A percentile compares a stretch with the other conserved stretches of the same genome.
Evolutionary conservation across 2,113 vertebrate genomes (phyloP).

Genomic region (Rhynchomys soricoides): DNA sequence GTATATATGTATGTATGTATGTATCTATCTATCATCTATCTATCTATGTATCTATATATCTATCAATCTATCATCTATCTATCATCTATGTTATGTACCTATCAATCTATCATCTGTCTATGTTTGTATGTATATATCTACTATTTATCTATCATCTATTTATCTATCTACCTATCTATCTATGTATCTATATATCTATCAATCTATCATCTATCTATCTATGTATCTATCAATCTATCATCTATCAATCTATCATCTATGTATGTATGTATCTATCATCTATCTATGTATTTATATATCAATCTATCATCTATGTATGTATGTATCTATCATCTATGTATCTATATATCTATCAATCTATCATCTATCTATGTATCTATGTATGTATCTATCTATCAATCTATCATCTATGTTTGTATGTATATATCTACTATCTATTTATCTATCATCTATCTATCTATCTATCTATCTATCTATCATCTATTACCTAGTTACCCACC

Average conservation of each 20-base stretch:
- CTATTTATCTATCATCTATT: background rate
- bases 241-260: background rate
- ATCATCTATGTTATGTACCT: background rate
- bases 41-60: background rate
- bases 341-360: background rate
- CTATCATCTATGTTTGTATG: too few species aligned
- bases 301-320: background rate
- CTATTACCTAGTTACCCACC: background rate
- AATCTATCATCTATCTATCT: too few species aligned
- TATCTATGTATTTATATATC: too few species aligned
- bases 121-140: background rate
- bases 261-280: too few species aligned
- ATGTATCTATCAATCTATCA: background rate
- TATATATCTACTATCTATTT: too few species aligned
- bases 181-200: background rate
- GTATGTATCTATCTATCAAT: background rate
- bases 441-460: rapidly evolving
- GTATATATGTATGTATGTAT: background rate
- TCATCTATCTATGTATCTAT: too few species aligned
- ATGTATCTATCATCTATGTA: background rate
- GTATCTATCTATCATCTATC: background rate
- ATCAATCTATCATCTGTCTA: background rate
- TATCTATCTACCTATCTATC: background rate
- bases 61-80: too few species aligned
- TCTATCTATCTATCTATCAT: background rate